phyloP scores from a whole-genome alignment of 2,113 vertebrate genomes.

The Mastomys natalensis region DNA sequence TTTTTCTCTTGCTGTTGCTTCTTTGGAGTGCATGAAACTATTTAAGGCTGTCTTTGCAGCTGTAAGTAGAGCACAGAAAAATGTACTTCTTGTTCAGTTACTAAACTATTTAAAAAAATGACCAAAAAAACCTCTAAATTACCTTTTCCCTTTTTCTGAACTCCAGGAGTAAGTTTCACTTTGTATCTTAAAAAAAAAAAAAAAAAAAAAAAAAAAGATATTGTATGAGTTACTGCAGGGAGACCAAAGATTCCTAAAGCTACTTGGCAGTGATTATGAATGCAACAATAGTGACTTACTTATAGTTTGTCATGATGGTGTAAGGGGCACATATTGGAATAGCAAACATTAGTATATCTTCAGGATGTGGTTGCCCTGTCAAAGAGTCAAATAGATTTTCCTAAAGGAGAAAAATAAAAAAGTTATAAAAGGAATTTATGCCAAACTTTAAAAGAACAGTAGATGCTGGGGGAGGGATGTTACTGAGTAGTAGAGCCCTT shows the following conservation, averaged over 20 bases:
- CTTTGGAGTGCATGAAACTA: conserved; percentile 96
- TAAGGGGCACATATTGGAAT: conserved; percentile 97
- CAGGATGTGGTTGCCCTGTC: conserved; percentile 94
- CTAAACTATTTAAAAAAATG: conserved; percentile 18
- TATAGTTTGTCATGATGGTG: conserved; percentile 93
- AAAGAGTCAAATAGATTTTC: conserved; percentile 93
- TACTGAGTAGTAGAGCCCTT: background rate
- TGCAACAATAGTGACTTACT: conserved; percentile 86
- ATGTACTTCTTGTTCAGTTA: conserved; percentile 54
- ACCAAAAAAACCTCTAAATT: background rate
- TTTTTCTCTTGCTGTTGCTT: conserved; percentile 92
- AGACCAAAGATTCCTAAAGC: background rate
- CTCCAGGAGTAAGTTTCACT: conserved; percentile 97
- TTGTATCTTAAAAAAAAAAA: conserved; percentile 89
- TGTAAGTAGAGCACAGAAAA: conserved; percentile 76
- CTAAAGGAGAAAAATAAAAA: conserved; percentile 81
- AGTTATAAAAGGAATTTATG: conserved; percentile 19
- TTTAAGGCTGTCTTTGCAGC: conserved; percentile 96
- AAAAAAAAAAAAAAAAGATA: conserved; percentile 21
- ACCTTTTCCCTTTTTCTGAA: conserved; percentile 99
- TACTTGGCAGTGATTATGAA: fast-evolving
- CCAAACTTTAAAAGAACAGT: conserved; percentile 9
- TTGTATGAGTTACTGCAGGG: conserved; percentile 60
- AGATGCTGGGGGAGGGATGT: too few relatives aligned
- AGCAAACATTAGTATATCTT: conserved; percentile 95